Evolutionary conservation across 2,113 vertebrate genomes (phyloP), one percentile per base, ranked within the genome.

Genomic region (Octodon degus): DNA sequence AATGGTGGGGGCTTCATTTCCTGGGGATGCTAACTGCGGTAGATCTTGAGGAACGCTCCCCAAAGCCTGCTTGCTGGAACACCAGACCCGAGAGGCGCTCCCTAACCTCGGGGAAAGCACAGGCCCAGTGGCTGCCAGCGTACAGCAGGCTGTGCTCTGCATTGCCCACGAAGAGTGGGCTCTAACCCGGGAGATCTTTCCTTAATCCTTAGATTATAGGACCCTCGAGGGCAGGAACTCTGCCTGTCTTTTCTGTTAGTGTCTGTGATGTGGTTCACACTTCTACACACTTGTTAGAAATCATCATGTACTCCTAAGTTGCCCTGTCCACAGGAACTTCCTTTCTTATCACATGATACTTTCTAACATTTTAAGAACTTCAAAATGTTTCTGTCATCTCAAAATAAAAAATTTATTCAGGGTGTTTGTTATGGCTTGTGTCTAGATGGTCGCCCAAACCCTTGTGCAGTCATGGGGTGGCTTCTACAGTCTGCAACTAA

Each of bases 141-240:
- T n/a, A 10, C 1, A 17, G n/a, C 24, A 7, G 32, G 3, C 25
- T 14, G 67, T 1, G 5, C 11, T 1, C 30, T 40, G 17, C 5
- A 0, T 22, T 50, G 22, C 16, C 34, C 53, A 0, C 0, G 1
- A 77, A 7, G n/a, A 53, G 30, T 0, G 0, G 62, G 20, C 53
- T 72, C 79, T 34, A 63, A 58, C 9, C 68, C 47, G 14, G 60
- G 37, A 50, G 70, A 76, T 43, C 37, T 76, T 68, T 87, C 95
- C 67, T 74, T 43, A 65, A 84, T 74, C 34, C 19, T 14, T 81
- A 37, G 43, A 68, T 70, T 40, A 67, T 65, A 47, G 65, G 20
- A 9, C 32, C 55, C 50, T 19, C 1, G 0, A 70, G 63, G 80
- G 16, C 0, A 63, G 25, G 81, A 50, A 34, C 43, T 43, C 3